These are phyloP conservation scores for Galerucella calmariensis DNA, from an alignment of 2,888 invertebrate genomes.

Conservation along the genomic window DNA sequence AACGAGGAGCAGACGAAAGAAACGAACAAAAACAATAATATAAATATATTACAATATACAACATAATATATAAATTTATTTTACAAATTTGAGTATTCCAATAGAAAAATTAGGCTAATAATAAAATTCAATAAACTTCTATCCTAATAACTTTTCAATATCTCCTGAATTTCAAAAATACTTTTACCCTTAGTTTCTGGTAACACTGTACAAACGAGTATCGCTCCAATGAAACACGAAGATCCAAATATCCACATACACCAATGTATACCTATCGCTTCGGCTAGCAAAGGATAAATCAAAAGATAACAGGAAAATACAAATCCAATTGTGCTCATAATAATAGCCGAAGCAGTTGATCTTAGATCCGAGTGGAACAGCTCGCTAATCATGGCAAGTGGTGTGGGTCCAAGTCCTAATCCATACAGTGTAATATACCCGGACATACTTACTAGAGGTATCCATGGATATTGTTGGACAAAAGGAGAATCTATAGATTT, in stretches of 20 bases:
- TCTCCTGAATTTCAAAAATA: constrained; percentile 14
- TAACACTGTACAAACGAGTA: neutral
- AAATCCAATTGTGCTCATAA: neutral
- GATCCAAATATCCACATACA: constrained; percentile 17
- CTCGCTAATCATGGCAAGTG: neutral
- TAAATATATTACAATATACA: too few species aligned
- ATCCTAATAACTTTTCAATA: constrained; percentile 7
- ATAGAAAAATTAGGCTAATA: too few species aligned
- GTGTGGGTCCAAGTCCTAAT: constrained; percentile 6
- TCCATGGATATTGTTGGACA: neutral
- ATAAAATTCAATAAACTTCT: too few species aligned
- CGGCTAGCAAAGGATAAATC: constrained; percentile 18
- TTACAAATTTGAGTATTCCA: too few species aligned
- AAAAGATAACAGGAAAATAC: neutral
- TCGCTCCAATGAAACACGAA: constrained; percentile 6
- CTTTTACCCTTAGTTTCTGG: constrained; percentile 21
- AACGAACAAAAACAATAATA: too few species aligned
- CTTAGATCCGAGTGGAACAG: constrained; percentile 11
- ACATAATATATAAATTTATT: too few species aligned
- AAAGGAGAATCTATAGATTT: neutral
- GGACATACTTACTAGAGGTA: neutral
- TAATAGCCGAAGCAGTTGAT: neutral
- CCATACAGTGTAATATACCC: neutral
- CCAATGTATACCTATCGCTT: constrained; percentile 10
- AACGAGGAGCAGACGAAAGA: too few species aligned